Base-by-base conservation (phyloP, 1,140 invertebrate species). In the Streblospio benedicti region DNA sequence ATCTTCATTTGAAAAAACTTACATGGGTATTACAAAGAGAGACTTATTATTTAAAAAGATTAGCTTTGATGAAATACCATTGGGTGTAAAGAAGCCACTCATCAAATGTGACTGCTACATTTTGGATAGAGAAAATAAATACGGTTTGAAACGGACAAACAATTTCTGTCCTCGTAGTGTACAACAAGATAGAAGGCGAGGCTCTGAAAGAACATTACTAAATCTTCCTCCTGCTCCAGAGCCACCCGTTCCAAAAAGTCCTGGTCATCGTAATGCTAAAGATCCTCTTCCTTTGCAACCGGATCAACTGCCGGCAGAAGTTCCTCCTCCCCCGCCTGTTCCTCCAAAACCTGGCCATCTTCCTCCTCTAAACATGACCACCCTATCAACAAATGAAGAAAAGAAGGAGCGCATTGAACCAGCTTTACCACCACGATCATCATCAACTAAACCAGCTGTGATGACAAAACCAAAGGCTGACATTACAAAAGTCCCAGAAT, bases 331-430 rank as follows among this genome's bases (percentile, higher is more conserved):
- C 2, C 60, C 60, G 23, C 60, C 60, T 5, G 18, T 61, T 38
- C 60, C 60, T n/a, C 60, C 60, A 9, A 61, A 61, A 45, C 60
- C 60, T 12, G 60, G 49, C 20, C 23, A 45, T 25, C 53, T 61
- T 2, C 43, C 60, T 14, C 60, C 55, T 5, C 25, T 61, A 28
- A 41, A n/a, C n/a, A n/a, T n/a, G n/a, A n/a, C 52, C 45, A 14
- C 20, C 16, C 41, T 41, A 31, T 33, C 30, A 16, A n/a, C 60
- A 12, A 51, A 41, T 31, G 33, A 43, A 18, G 47, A 4, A 14
- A 4, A 35, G 31, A 25, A 18, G 49, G 23, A 28, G 23, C 28
- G 28, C 33, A 20, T 14, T 16, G 2, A n/a, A 14, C 35, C 33
- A 20, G n/a, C n/a, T 35, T 30, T 30, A 14, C 43, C 16, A 16